Base-by-base conservation (phyloP, 2,113 vertebrate genomes). In the Lophotis ruficrista region DNA sequence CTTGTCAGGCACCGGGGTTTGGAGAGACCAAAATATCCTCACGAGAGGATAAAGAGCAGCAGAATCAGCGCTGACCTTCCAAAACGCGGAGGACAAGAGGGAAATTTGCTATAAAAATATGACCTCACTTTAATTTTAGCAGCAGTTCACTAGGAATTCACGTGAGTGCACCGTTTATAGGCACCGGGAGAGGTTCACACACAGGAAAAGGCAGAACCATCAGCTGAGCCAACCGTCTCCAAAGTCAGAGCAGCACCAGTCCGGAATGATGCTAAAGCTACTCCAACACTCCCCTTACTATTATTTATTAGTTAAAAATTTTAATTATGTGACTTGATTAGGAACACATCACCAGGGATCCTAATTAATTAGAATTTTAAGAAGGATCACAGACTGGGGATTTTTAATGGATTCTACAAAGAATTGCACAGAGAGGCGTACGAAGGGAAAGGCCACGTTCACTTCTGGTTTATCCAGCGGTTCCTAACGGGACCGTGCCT, bases 271-370 rank as follows among this genome's bases (percentile, higher is more conserved):
- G 43, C 31, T 53, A 23, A 21, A 56, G 80, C 54, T 62, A 10
- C 45, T 93, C 64, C 86, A 82, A 75, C 91, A 45, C 43, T 80
- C 60, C 54, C 83, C 64, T 87, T 89, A 81, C 87, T 77, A 90
- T 94, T 97, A 97, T 90, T 97, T 97, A 97, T 96, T 96, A 95
- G 80, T 70, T 94, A 91, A 95, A 93, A 82, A 16, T 96, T 97
- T 97, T 97, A 97, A 98, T 98, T 96, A 93, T 93, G 81, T 75
- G 94, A 96, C 82, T 94, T 95, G 94, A 94, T 93, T 95, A 95
- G 92, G 87, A 95, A 96, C 68, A 53, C 73, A 87, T 87, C 98
- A 92, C 96, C 79, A 79, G 96, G 90, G 97, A 96, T 89, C 65
- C 90, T 95, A 93, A 93, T 94, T 96, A 96, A 97, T 97, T 93